Evolutionary conservation across 2,797 vertebrate genomes (phyloP), one percentile per base, ranked within the genome.

Genomic region (Coracias cyanogaster): DNA sequence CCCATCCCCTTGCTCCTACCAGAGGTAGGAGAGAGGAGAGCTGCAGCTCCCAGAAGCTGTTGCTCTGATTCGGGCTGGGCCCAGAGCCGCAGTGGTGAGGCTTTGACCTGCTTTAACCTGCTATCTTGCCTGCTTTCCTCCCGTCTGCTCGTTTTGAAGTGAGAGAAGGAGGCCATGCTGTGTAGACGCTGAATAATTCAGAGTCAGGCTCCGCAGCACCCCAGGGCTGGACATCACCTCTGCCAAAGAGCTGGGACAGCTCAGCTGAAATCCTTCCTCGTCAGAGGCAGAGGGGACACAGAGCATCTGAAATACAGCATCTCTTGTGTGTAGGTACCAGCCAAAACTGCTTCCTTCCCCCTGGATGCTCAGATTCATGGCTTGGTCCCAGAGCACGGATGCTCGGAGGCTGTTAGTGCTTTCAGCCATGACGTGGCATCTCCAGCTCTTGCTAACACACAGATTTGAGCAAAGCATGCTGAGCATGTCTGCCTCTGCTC

Each of bases 161-260:
- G 86, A 96, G 96, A 96, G 84, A 97, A 97, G 97, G 93, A 93
- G 80, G 77, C 95, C 89, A 93, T 80, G 97, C 98, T 96, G 95
- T 71, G 94, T 96, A 96, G 97, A 87, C 73, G 4, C 93, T 98
- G 98, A 99, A 98, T 98, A 98, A 99, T 99, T 98, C 97, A 91
- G 72, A 74, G 82, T 73, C 87, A 39, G 89, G 61, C 84, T 92
- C 91, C 0, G 3, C 82, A 84, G 89, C 80, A 26, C 57, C 91
- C 45, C 4, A 1, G 65, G 55, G 58, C 83, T 83, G 93, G 91
- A 79, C 87, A 93, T 93, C 81, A 29, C 97, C 97, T 97, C 95
- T 96, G 94, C 97, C 82, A 31, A 60, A 84, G 77, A 95, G 69
- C 71, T 86, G 88, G 81, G 91, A 26, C 1, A 6, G 89, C 72